These are phyloP conservation scores for Ricordea florida DNA, from an alignment of 92 coral and sea anemone species.

Conservation along the genomic window DNA sequence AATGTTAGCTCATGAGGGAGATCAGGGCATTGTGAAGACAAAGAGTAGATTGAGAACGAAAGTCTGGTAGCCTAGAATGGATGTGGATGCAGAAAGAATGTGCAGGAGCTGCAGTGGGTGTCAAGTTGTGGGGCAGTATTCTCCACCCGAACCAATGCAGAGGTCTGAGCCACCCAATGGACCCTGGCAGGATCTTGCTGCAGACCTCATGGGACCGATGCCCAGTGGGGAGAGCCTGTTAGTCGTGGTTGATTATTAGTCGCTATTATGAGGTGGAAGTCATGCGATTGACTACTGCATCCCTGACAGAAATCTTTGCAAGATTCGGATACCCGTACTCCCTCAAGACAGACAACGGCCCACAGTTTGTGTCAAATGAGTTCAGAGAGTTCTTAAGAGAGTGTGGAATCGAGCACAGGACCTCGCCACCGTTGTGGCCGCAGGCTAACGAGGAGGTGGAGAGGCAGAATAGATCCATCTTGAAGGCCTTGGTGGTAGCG, in stretches of 20 bases:
- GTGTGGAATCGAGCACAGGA: background rate
- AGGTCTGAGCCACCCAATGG: slow-evolving; percentile 16
- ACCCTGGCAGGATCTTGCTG: background rate
- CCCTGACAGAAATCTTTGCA: too few species aligned
- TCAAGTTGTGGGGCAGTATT: slow-evolving; percentile 28
- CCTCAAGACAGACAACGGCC: too few species aligned
- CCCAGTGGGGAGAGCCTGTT: slow-evolving; percentile 28
- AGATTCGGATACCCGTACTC: too few species aligned
- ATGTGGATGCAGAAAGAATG: slow-evolving; percentile 20
- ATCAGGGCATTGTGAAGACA: slow-evolving; percentile 49
- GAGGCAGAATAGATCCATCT: too few species aligned
- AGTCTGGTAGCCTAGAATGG: slow-evolving; percentile 60
- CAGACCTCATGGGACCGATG: slow-evolving; percentile 18
- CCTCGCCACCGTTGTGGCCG: too few species aligned
- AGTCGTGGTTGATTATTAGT: too few species aligned
- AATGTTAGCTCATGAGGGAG: slow-evolving; percentile 41
- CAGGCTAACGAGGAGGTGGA: too few species aligned
- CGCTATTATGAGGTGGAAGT: too few species aligned
- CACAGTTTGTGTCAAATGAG: slow-evolving; percentile 2
- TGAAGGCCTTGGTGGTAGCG: too few species aligned
- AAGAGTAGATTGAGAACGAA: slow-evolving; percentile 32
- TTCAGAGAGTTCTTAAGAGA: background rate
- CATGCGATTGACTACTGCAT: slow-evolving; percentile 22
- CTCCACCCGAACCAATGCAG: slow-evolving; percentile 30
- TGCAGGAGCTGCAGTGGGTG: slow-evolving; percentile 37